A percentile compares a stretch with the other conserved stretches of the same genome.
phyloP scores from a whole-genome alignment of 1,140 invertebrate species.

The Drosophila sp. region DNA sequence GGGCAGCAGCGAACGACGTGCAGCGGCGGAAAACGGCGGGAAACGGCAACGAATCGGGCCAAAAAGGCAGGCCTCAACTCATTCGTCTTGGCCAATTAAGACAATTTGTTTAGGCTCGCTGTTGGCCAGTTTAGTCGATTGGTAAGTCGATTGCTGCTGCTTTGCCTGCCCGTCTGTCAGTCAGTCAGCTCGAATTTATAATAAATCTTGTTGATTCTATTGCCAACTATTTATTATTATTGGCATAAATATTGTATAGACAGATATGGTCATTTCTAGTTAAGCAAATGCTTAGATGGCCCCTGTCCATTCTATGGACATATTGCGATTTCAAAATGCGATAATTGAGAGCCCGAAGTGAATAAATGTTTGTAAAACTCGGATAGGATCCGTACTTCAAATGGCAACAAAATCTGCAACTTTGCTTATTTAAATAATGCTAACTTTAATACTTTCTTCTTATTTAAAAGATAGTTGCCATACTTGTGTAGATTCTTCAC shows the following conservation, averaged over 20 bases:
- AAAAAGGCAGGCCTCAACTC: constrained; percentile 50
- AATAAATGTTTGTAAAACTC: constrained; percentile 21
- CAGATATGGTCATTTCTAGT: constrained; percentile 59
- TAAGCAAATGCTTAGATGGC: constrained; percentile 52
- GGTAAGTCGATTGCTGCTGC: constrained; percentile 4
- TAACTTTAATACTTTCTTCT: neutral
- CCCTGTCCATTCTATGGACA: constrained; percentile 28
- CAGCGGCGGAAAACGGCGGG: no score
- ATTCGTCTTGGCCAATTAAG: constrained; percentile 68
- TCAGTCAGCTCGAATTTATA: constrained; percentile 41
- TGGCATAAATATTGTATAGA: constrained; percentile 54
- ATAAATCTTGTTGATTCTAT: constrained; percentile 57
- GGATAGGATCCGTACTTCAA: neutral
- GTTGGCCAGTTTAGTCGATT: constrained; percentile 15
- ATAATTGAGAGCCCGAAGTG: constrained; percentile 41
- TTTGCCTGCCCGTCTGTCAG: constrained; percentile 17
- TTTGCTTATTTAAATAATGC: neutral
- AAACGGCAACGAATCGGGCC: constrained; percentile 6
- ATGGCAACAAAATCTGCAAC: neutral
- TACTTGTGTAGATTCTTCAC: no score
- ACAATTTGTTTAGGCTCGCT: constrained; percentile 59
- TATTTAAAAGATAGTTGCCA: neutral
- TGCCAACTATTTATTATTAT: constrained; percentile 20
- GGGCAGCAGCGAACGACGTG: no score
- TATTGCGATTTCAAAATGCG: constrained; percentile 33